phyloP scores from a whole-genome alignment of 2,888 invertebrate genomes.

The Alentia gelatinosa region DNA sequence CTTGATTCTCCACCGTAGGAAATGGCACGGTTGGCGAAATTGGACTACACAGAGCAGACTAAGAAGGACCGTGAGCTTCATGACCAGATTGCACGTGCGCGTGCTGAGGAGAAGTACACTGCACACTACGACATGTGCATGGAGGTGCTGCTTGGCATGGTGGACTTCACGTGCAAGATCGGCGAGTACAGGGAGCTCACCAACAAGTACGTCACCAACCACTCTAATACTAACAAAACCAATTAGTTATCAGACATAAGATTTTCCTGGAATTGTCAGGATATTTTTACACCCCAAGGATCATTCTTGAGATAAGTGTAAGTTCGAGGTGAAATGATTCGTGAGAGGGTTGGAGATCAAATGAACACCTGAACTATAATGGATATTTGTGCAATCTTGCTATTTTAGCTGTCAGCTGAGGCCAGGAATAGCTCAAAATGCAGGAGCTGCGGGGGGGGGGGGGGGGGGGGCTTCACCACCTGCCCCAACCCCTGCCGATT shows the following conservation, averaged over 20 bases:
- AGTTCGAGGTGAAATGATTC: no score
- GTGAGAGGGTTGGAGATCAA: no score
- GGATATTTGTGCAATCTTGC: no score
- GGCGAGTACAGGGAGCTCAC: conserved; percentile 80
- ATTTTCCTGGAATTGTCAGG: background rate
- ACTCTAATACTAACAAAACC: background rate
- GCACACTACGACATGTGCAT: conserved; percentile 77
- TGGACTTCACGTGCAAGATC: conserved; percentile 78
- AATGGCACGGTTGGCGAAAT: conserved; percentile 75
- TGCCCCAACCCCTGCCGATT: no score
- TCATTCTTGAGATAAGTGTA: no score
- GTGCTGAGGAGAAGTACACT: conserved; percentile 75
- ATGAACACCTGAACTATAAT: no score
- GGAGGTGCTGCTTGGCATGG: conserved; percentile 73
- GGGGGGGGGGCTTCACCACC: no score
- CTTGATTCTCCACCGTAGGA: conserved; percentile 75
- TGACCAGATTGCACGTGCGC: conserved; percentile 77
- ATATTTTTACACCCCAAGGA: no score
- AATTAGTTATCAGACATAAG: background rate
- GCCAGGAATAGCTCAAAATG: no score
- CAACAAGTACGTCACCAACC: conserved; percentile 74
- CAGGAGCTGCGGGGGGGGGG: no score
- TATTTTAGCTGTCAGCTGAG: no score
- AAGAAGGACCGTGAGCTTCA: conserved; percentile 77
- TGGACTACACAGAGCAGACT: conserved; percentile 77